Base-by-base conservation (phyloP, 2,888 invertebrate species). In the Torymus aiolomorphi region DNA sequence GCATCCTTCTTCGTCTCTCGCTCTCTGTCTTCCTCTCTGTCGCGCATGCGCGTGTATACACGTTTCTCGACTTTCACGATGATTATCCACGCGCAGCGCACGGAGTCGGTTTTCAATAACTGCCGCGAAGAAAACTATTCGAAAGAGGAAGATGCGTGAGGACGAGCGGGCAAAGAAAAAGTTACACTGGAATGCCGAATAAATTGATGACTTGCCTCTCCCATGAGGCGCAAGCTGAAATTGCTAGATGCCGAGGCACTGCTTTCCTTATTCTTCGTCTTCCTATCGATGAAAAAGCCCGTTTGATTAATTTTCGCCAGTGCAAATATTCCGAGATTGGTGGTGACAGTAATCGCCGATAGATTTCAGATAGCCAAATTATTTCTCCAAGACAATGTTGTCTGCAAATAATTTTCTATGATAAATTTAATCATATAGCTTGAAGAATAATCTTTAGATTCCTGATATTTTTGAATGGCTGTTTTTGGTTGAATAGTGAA, bases 1-100 rank as follows among this genome's bases (percentile, higher is more conserved):
- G 42, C 16, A 71, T 59, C 49, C 18, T 52, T 62, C 61, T 67
- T 16, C 31, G 31, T 31, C n/a, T n/a, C n/a, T n/a, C n/a, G n/a
- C n/a, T n/a, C n/a, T n/a, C 31, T 31, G 2, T 31, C 31, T 31
- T 18, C 12, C 52, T 51, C 18, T 71, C 51, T 61, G 18, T 57
- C 16, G 24, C 31, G 52, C 59, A 52, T 71, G 31, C 31, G 31
- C 31, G 8, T 31, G 31, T 31, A 31, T 31, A 31, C 8, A 31
- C 31, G 31, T 31, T 31, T 69, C 49, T 65, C 61, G 69, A 81
- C 81, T 81, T 81, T 81, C 81, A 76, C 81, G 76, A 81, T 81
- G 78, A 81, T 81, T 81, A 81, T 78, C 73, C 71, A 76, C 72
- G 31, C 31, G 4, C 31, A 31, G 31, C 31, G 31, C 31, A 3